Base-by-base conservation (phyloP, 92 coral and sea anemone genomes). In the Zoanthus solanderi region DNA sequence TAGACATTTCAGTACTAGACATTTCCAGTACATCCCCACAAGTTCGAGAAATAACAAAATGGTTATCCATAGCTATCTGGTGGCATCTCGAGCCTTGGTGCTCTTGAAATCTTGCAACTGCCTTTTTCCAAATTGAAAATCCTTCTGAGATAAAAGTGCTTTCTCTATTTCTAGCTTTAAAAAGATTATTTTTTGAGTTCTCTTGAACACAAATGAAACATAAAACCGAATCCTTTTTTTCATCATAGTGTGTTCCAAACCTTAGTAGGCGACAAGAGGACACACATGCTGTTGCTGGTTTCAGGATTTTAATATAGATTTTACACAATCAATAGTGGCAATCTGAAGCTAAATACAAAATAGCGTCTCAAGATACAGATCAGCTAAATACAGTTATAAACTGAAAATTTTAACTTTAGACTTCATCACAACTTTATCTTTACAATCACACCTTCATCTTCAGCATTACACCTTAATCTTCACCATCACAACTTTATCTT, bases 81-180 rank as follows among this genome's bases (percentile, higher is more conserved):
- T 83, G 78, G 42, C 60, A 83, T 17, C 69, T 72, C 45, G 61
- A 68, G 28, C 44, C 29, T 47, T 83, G 54, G 53, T 67, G 87
- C 53, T 83, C 44, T 66, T 68, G 47, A 16, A 83, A 83, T 7
- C 74, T 83, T 65, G 16, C 15, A 42, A 44, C 30, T 6, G 85
- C 85, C 58, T 83, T 63, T 65, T 83, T 83, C 66, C 77, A 83
- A 23, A 66, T 83, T 15, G 75, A 83, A 83, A 83, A 83, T 16
- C 65, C 87, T 16, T 47, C 72, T 23, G 87, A 66, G 29, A 83
- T 63, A 31, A 83, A 68, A 66, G 72, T 12, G 14, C 37, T 67
- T 67, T 67, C 34, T 67, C 37, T 67, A 29, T 67, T 67, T 67
- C 72, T 67, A 18, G 37, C 37, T 16, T 58, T 12, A 58, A 57